Evolutionary conservation across 2,888 invertebrate genomes (phyloP), one percentile per base, ranked within the genome.

Genomic region (Drosophila limbata): DNA sequence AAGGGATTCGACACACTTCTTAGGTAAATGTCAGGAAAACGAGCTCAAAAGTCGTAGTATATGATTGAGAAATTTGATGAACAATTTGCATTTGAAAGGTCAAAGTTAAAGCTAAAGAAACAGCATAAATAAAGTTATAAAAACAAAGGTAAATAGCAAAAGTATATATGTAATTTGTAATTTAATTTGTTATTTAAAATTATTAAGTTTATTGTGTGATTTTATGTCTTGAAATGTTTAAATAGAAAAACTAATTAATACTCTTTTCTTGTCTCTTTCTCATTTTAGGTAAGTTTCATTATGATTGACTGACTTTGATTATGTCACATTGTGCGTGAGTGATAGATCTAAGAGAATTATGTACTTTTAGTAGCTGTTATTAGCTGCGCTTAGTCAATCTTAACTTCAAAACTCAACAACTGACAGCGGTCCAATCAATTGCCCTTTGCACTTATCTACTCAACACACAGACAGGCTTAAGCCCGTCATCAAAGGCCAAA

Each of bases 211-310:
- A 25, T 25, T 3, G 0, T 1, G 25, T 5, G 1, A 19, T 19
- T 19, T 2, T 19, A 19, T 19, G 19, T 2, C 19, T 19, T 19
- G 2, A 19, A 19, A 19, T 19, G 19, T 19, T 2, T 19, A 19
- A 19, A 19, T 19, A 33, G 1, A 4, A 42, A 19, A 4, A 3
- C 6, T 25, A 25, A 31, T 4, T 19, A 40, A 31, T 9, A 17
- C 17, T 4, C 4, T 17, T 39, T 1, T 51, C 8, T 45, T 25
- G 9, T 61, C 0, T 65, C 25, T 59, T 15, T 83, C 50, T 86
- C 79, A 4, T 86, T 84, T 53, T 73, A 81, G 86, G 84, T 84
- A 84, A 84, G 86, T 84, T 64, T 52, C 21, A 17, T n/a, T 31
- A 13, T 31, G 37, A 19, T 40, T 66, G 28, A 28, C 19, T 15